Evolutionary conservation across 2,797 vertebrate genomes (phyloP).

Genomic region (Neopelma chrysocephalum): DNA sequence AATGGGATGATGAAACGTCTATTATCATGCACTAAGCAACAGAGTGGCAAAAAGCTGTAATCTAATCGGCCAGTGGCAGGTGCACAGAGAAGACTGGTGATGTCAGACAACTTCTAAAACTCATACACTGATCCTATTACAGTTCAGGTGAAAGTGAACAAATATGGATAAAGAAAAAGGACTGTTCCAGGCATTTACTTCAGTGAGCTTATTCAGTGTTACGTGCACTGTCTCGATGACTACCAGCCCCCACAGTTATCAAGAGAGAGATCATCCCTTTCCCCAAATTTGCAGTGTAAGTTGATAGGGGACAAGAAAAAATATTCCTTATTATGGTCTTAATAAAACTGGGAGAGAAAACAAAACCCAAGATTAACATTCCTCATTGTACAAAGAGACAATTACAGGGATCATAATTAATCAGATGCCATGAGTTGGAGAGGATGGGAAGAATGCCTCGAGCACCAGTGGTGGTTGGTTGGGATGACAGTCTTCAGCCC

Average conservation of each 20-base stretch:
- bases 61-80: neutral
- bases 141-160: constrained; percentile 55
- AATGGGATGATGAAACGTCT: constrained; percentile 19
- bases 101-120: constrained; percentile 32
- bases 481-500: neutral
- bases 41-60: neutral
- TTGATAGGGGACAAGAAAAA: neutral
- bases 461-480: neutral
- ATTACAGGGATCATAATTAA: neutral
- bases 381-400: neutral
- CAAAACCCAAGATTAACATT: neutral
- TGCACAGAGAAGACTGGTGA: neutral
- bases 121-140: constrained; percentile 41
- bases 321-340: neutral
- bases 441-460: neutral
- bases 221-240: fast-evolving
- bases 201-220: neutral
- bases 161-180: neutral
- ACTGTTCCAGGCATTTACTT: neutral
- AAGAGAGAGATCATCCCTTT: neutral
- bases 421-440: neutral
- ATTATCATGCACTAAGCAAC: neutral
- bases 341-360: neutral
- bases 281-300: neutral
- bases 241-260: neutral